phyloP scores from a whole-genome alignment of 1,140 invertebrate genomes.

The Drosophila lowei region DNA sequence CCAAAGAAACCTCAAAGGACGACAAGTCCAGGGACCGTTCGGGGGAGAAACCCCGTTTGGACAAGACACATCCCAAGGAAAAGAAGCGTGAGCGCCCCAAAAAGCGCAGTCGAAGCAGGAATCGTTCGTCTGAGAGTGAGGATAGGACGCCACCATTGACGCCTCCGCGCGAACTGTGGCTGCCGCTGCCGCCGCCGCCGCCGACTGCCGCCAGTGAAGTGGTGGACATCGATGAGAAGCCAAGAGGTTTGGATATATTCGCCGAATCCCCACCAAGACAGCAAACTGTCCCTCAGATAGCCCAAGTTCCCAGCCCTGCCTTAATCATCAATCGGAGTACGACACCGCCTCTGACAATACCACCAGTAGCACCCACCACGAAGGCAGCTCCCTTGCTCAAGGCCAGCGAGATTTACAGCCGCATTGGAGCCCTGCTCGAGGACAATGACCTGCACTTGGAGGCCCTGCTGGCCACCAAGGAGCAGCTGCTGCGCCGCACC shows the following conservation, averaged over 20 bases:
- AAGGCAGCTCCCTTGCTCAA: constrained; percentile 45
- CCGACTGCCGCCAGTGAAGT: constrained; percentile 3
- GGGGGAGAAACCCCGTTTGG: background rate
- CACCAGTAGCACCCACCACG: background rate
- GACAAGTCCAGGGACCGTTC: constrained; percentile 6
- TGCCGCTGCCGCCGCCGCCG: background rate
- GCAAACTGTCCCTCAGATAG: constrained; percentile 32
- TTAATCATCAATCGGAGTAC: constrained; percentile 46
- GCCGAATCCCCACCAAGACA: constrained; percentile 75
- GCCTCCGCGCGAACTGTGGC: constrained; percentile 2
- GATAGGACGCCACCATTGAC: constrained; percentile 26
- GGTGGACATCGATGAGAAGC: constrained; percentile 1
- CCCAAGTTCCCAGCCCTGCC: background rate
- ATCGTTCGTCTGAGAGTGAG: background rate
- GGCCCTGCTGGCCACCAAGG: constrained; percentile 52
- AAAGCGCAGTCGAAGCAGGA: background rate
- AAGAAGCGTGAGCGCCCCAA: constrained; percentile 6
- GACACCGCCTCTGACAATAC: constrained; percentile 49
- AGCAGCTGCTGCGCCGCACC: constrained; percentile 54
- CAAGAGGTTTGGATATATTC: constrained; percentile 63
- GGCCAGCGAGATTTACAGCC: constrained; percentile 70
- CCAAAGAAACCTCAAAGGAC: constrained; percentile 7
- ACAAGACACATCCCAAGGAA: background rate
- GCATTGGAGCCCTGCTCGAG: constrained; percentile 71
- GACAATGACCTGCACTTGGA: constrained; percentile 68